These are phyloP conservation scores for Saguinus midas DNA, from an alignment of 2,113 vertebrate genomes.

Conservation along the genomic window DNA sequence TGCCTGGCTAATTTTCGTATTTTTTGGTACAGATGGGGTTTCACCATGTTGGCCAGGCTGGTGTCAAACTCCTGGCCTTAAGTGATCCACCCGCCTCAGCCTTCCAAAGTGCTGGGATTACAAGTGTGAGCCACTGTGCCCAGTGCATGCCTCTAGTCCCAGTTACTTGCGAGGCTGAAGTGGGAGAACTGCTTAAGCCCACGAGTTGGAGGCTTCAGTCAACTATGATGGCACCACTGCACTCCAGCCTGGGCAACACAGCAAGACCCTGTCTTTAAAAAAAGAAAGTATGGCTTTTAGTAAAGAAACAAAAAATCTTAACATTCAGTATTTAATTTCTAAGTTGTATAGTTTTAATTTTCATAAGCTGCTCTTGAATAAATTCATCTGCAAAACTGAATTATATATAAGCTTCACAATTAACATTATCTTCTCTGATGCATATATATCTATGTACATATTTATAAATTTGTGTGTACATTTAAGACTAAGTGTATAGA, in stretches of 20 bases:
- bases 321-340: neutral
- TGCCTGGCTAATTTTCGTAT: no score
- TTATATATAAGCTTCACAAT: neutral
- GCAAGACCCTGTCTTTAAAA: no score
- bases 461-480: neutral
- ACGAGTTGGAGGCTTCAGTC: neutral
- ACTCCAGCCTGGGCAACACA: neutral
- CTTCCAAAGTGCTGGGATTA: no score
- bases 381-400: neutral
- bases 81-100: no score
- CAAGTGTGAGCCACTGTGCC: no score
- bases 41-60: no score
- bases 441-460: neutral
- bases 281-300: neutral
- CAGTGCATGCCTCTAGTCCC: neutral
- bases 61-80: no score
- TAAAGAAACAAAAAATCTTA: neutral
- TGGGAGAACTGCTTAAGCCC: neutral
- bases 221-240: neutral
- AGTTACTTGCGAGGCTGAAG: neutral
- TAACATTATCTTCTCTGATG: neutral
- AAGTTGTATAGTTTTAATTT: neutral
- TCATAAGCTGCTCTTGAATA: neutral
- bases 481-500: neutral
- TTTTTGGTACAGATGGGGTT: no score